A percentile compares a stretch with the other conserved stretches of the same genome.
phyloP scores from a whole-genome alignment of 1,140 invertebrate species.

The Hypsibius dujardini region DNA sequence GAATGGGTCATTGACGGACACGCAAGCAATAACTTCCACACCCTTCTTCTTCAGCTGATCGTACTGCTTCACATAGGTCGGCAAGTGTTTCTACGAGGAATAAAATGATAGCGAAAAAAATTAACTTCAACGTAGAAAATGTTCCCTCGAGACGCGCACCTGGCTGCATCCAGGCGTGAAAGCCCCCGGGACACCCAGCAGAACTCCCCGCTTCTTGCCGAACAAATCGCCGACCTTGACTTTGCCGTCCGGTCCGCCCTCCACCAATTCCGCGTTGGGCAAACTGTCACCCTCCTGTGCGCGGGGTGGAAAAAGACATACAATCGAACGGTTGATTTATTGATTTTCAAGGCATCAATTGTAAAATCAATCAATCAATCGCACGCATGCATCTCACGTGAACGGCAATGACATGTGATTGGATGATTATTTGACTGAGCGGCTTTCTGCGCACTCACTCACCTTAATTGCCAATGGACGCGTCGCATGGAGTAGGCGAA shows the following conservation, averaged over 20 bases:
- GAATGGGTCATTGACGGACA: constrained; percentile 82
- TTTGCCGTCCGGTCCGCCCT: constrained; percentile 63
- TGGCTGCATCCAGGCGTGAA: constrained; percentile 88
- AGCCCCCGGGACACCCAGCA: constrained; percentile 80
- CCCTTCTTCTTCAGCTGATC: constrained; percentile 59
- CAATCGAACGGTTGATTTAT: too few relatives aligned
- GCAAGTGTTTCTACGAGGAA: constrained; percentile 55
- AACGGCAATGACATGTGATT: too few relatives aligned
- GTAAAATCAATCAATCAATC: constrained; percentile 25
- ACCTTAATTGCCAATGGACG: not conserved
- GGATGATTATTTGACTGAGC: not conserved
- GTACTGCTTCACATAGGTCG: constrained; percentile 57
- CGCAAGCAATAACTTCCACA: constrained; percentile 60
- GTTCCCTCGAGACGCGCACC: constrained; percentile 34
- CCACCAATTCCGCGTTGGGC: constrained; percentile 58
- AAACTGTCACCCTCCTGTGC: constrained; percentile 59
- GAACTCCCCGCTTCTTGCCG: constrained; percentile 60
- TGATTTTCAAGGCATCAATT: too few relatives aligned
- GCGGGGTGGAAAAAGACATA: too few relatives aligned
- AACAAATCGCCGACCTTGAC: constrained; percentile 57
- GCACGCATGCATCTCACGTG: not conserved
- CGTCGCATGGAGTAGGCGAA: not conserved
- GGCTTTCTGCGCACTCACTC: not conserved
- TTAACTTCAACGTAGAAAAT: not conserved
- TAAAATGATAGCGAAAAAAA: not conserved